Evolutionary conservation across 2,113 vertebrate genomes (phyloP), one percentile per base, ranked within the genome.

Genomic region (Lepisosteus oculatus): DNA sequence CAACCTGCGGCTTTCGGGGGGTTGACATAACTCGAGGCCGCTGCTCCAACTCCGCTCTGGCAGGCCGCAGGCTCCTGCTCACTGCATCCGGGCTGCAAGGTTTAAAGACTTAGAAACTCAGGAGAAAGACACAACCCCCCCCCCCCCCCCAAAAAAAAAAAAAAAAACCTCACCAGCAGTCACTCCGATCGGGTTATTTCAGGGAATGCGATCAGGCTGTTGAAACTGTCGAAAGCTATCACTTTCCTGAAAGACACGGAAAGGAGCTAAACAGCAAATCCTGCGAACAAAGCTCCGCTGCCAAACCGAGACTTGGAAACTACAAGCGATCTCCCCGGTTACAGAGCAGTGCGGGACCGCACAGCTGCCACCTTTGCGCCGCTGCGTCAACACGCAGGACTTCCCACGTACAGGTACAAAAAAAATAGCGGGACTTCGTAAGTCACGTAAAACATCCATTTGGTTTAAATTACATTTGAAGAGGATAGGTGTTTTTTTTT

Each of bases 21-120:
- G 74, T 74, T 74, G 91, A 91, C 91, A 93, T 93, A 72, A 71
- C 80, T 75, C 80, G 76, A 87, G 80, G 68, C 80, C 84, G 82
- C 80, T 85, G 12, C 76, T 61, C 47, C 72, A 80, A 79, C 80
- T 81, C 68, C 65, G 62, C 55, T 68, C 84, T 79, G 76, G 74
- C 63, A 82, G 84, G 74, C 78, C 75, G 71, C 57, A 79, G 70
- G 72, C 75, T 72, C 76, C 61, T 70, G 61, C 44, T 89, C 83
- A 90, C 65, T 85, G 79, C 90, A 92, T 92, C 85, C 87, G 85
- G 86, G 68, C 79, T 51, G 8, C 8, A 76, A 70, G 70, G 73
- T 68, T 74, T 70, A 70, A 64, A 56, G 61, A 55, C 41, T 64
- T 68, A 45, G 29, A 44, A 65, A 74, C 45, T 43, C 61, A 47